Evolutionary conservation across 2,888 invertebrate genomes (phyloP).

Genomic region (Troides aeacus): DNA sequence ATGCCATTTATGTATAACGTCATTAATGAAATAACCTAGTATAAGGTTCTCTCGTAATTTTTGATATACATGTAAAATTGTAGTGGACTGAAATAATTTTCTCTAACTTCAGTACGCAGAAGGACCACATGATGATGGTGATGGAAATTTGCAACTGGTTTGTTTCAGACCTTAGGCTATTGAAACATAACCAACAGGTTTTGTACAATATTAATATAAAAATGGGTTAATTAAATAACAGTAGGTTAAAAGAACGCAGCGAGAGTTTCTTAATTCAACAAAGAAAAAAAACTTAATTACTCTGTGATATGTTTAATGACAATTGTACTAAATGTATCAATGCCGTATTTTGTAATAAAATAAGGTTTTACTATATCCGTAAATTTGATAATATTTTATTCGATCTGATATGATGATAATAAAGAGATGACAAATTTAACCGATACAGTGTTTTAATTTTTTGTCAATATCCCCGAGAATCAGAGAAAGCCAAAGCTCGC

Average conservation of each 20-base stretch:
- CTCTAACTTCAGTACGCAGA: no score
- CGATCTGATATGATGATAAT: slow-evolving; percentile 43
- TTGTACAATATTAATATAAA: neutral
- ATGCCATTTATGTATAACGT: no score
- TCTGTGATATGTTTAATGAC: slow-evolving; percentile 48
- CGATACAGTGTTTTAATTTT: slow-evolving; percentile 60
- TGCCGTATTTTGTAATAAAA: slow-evolving; percentile 34
- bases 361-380: slow-evolving; percentile 29
- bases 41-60: no score
- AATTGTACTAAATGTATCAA: slow-evolving; percentile 41
- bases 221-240: neutral
- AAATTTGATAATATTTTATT: slow-evolving; percentile 32
- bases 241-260: neutral
- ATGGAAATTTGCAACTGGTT: no score
- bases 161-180: no score
- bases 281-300: slow-evolving; percentile 37
- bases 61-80: no score
- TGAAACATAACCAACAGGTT: no score
- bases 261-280: slow-evolving; percentile 26
- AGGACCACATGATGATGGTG: no score
- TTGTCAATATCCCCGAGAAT: slow-evolving; percentile 60
- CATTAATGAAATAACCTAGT: no score
- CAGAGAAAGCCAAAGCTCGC: slow-evolving; percentile 56
- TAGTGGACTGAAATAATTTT: no score
- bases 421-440: slow-evolving; percentile 54